Conservation (phyloP, 2,797 vertebrate species). For the Sebastolobus altivelis region DNA sequence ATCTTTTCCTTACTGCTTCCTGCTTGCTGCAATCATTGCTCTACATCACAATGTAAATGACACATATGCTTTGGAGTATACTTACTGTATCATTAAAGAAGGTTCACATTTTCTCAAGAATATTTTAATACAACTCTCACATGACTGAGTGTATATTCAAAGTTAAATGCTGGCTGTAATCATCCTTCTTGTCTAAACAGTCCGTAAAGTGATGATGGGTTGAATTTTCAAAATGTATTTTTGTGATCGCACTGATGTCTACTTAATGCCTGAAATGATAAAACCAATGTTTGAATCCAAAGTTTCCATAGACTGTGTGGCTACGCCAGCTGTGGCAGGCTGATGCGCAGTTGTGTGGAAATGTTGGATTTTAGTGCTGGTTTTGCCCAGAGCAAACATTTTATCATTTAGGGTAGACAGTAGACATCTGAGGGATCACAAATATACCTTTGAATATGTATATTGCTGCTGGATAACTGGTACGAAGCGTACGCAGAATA, state of each 20-base stretch:
- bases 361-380: conserved; percentile 5
- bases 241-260: neutral
- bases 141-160: neutral
- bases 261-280: neutral
- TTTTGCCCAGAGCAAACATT: neutral
- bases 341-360: neutral
- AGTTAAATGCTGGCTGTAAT: neutral
- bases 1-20: neutral
- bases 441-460: neutral
- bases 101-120: neutral
- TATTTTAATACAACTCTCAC: no score
- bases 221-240: neutral
- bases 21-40: neutral
- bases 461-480: neutral
- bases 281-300: neutral
- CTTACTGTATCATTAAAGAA: neutral
- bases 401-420: neutral
- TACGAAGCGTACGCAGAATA: neutral
- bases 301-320: neutral
- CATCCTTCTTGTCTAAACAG: neutral
- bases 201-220: neutral
- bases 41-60: neutral
- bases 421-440: neutral
- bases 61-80: neutral
- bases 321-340: neutral